A percentile compares a stretch with the other conserved stretches of the same genome.
phyloP scores from a whole-genome alignment of 2,113 vertebrate species.

The Anguilla japonica region DNA sequence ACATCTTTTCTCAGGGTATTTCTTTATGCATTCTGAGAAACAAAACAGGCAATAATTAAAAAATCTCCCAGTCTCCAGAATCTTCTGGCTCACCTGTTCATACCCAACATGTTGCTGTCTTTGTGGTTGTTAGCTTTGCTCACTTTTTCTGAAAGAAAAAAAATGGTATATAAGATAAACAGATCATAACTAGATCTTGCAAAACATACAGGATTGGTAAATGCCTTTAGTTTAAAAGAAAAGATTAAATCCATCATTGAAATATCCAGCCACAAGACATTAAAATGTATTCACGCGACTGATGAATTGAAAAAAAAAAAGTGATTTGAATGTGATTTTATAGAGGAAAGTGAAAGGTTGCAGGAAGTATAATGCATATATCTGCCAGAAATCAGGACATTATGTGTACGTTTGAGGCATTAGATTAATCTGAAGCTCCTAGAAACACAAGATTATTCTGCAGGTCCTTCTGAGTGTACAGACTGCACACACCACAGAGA shows the following conservation, averaged over 20 bases:
- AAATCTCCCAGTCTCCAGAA: not conserved
- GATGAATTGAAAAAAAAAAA: too few relatives aligned
- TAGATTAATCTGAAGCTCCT: not conserved
- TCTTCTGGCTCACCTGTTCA: constrained; percentile 78
- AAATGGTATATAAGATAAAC: constrained; percentile 16
- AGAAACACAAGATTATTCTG: not conserved
- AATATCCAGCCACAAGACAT: too few relatives aligned
- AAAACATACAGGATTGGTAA: not conserved
- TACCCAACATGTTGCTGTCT: constrained; percentile 82
- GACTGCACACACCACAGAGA: not conserved
- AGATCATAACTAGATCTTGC: not conserved
- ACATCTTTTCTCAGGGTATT: not conserved
- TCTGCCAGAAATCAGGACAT: not conserved
- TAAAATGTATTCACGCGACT: too few relatives aligned
- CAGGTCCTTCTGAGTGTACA: not conserved
- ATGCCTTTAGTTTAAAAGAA: too few relatives aligned
- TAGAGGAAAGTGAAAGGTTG: too few relatives aligned
- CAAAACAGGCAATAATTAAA: not conserved
- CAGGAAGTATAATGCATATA: too few relatives aligned
- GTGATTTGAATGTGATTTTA: too few relatives aligned
- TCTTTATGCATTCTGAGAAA: not conserved
- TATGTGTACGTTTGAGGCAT: not conserved
- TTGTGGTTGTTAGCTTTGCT: constrained; percentile 98
- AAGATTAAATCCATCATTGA: too few relatives aligned
- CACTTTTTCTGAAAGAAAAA: constrained; percentile 87